Conservation (phyloP, 2,888 invertebrate genomes). For the Synergus gifuensis region DNA sequence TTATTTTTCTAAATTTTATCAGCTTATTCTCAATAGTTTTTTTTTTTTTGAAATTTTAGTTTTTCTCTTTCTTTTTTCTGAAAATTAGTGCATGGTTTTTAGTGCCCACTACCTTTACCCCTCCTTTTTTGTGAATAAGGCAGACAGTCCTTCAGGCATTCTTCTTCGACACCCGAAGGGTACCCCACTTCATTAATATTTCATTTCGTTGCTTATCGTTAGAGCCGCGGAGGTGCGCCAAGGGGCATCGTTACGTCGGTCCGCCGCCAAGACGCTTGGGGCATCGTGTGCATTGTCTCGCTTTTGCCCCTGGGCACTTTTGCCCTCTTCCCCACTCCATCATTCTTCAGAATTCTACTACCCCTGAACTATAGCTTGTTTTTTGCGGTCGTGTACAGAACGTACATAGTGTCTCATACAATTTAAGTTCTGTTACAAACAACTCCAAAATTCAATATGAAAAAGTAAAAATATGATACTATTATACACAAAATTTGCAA, state of each 20-base stretch:
- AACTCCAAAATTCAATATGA: background rate
- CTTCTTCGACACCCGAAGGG: conserved; percentile 45
- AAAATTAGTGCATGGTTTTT: conserved; percentile 1
- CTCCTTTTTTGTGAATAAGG: background rate
- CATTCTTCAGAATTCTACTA: conserved; percentile 31
- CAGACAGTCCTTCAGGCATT: conserved; percentile 3
- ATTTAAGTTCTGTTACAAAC: background rate
- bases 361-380: background rate
- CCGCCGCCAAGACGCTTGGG: conserved; percentile 61
- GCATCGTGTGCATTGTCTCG: conserved; percentile 71
- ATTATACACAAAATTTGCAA: too few relatives aligned
- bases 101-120: background rate
- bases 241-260: conserved; percentile 74
- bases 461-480: background rate
- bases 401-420: background rate
- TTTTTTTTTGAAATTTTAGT: background rate
- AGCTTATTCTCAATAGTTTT: background rate
- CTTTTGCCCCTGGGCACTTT: conserved; percentile 55
- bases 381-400: conserved; percentile 12
- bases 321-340: conserved; percentile 46
- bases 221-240: conserved; percentile 65
- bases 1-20: too few relatives aligned
- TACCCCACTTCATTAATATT: conserved; percentile 75
- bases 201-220: conserved; percentile 78
- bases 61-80: background rate